These are phyloP conservation scores for Taxidea taxus DNA, from an alignment of 2,113 vertebrate species.

Conservation along the genomic window DNA sequence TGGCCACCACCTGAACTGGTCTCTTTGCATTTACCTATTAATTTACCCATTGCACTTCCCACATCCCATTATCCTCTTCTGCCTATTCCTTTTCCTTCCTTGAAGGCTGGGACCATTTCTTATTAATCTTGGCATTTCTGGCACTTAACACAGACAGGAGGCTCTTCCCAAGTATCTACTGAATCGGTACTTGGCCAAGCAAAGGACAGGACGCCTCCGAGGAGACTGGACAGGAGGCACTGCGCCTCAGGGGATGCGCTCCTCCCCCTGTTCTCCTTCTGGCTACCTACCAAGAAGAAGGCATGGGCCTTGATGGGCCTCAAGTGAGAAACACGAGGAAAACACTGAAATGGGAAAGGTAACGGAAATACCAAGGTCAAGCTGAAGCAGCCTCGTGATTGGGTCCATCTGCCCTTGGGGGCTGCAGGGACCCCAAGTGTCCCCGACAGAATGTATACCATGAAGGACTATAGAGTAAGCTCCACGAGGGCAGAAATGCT, in stretches of 20 bases:
- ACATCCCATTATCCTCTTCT: background rate
- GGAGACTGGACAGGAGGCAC: background rate
- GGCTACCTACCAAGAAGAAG: background rate
- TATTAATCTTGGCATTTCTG: background rate
- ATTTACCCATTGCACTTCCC: background rate
- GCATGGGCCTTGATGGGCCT: background rate
- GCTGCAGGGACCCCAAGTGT: background rate
- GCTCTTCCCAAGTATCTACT: background rate
- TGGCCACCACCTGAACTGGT: too few species aligned
- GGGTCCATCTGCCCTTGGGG: background rate
- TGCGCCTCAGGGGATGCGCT: fast-evolving
- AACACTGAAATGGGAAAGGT: background rate
- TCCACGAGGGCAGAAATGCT: background rate
- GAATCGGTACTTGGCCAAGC: too few species aligned
- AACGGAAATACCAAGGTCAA: background rate
- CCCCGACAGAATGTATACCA: fast-evolving
- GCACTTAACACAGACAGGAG: background rate
- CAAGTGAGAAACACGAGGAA: background rate
- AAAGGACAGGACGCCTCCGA: fast-evolving
- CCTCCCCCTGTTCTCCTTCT: background rate
- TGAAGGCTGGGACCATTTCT: background rate
- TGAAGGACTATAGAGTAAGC: background rate
- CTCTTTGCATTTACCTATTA: background rate
- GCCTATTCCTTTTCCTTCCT: background rate
- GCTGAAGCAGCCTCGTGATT: background rate